Evolutionary conservation across 1,140 invertebrate genomes (phyloP).

Genomic region (Dendrolimus kikuchii): DNA sequence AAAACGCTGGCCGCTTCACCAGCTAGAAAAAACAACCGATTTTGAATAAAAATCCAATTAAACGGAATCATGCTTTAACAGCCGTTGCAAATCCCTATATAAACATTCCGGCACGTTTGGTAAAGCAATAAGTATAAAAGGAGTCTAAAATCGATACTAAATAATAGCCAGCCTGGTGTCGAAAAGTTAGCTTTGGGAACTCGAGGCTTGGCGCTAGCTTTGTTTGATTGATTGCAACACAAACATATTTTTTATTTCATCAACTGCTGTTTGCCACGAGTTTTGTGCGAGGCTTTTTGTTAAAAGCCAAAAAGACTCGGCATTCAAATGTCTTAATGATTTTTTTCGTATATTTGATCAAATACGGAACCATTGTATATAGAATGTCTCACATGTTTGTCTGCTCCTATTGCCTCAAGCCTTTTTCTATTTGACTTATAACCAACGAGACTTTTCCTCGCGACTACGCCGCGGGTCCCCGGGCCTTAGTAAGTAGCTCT

Average conservation of each 20-base stretch:
- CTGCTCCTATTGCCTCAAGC: too few species aligned
- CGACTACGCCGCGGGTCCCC: too few species aligned
- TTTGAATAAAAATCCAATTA: slow-evolving; percentile 31
- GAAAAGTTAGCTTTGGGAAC: slow-evolving; percentile 48
- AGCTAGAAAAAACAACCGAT: slow-evolving; percentile 14
- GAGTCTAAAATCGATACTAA: slow-evolving; percentile 49
- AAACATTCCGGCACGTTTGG: slow-evolving; percentile 35
- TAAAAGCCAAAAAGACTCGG: too few species aligned
- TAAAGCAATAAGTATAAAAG: slow-evolving; percentile 40
- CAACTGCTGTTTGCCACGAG: too few species aligned
- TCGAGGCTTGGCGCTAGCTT: slow-evolving; percentile 28
- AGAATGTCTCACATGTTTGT: too few species aligned
- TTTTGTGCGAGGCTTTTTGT: too few species aligned
- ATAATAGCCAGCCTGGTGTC: slow-evolving; percentile 39
- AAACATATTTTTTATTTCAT: slow-evolving; percentile 44
- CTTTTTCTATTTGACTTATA: too few species aligned
- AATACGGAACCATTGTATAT: too few species aligned
- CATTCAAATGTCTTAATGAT: too few species aligned
- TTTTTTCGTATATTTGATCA: too few species aligned
- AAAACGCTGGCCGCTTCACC: slow-evolving; percentile 1
- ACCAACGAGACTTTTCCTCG: too few species aligned
- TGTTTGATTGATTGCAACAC: slow-evolving; percentile 62
- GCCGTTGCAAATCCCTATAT: slow-evolving; percentile 37
- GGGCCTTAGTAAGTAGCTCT: too few species aligned
- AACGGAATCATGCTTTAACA: slow-evolving; percentile 27